Evolutionary conservation across 1,140 invertebrate species (phyloP).

Genomic region (Heliothis subflexa): DNA sequence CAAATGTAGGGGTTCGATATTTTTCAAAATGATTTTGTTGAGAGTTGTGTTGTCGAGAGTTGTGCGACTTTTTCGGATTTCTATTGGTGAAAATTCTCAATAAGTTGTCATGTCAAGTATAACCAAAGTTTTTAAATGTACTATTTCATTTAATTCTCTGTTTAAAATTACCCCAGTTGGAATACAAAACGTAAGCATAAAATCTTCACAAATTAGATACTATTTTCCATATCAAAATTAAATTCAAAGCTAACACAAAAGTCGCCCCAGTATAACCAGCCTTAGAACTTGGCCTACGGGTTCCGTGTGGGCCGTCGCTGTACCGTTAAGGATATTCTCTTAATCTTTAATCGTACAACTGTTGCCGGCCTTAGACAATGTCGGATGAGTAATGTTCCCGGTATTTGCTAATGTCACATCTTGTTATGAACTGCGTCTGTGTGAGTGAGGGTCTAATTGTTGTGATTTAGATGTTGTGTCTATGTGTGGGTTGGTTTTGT

Average conservation of each 20-base stretch:
- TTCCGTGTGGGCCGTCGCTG: slow-evolving; percentile 66
- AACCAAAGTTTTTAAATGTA: no score
- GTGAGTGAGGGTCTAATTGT: slow-evolving; percentile 23
- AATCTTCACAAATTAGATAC: background rate
- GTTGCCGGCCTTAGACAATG: slow-evolving; percentile 73
- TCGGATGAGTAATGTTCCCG: slow-evolving; percentile 73
- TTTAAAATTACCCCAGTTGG: no score
- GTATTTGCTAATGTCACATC: slow-evolving; percentile 75
- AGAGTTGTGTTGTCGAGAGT: no score
- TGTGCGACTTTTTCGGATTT: no score
- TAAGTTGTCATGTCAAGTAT: no score
- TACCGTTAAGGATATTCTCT: slow-evolving; percentile 73
- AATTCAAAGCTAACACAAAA: background rate
- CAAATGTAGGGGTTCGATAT: no score
- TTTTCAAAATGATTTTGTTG: no score
- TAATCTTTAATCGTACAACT: slow-evolving; percentile 78
- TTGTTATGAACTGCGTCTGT: slow-evolving; percentile 59
- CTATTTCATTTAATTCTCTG: no score
- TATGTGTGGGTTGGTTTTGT: slow-evolving; percentile 1
- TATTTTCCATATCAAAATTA: background rate
- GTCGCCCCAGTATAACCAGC: slow-evolving; percentile 43
- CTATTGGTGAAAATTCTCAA: no score
- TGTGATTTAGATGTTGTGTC: background rate
- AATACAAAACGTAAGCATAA: no score
- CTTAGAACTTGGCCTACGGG: slow-evolving; percentile 55